A percentile compares a stretch with the other conserved stretches of the same genome.
Evolutionary conservation across 2,888 invertebrate genomes (phyloP).

Genomic region (Pyrrhosoma nymphula): DNA sequence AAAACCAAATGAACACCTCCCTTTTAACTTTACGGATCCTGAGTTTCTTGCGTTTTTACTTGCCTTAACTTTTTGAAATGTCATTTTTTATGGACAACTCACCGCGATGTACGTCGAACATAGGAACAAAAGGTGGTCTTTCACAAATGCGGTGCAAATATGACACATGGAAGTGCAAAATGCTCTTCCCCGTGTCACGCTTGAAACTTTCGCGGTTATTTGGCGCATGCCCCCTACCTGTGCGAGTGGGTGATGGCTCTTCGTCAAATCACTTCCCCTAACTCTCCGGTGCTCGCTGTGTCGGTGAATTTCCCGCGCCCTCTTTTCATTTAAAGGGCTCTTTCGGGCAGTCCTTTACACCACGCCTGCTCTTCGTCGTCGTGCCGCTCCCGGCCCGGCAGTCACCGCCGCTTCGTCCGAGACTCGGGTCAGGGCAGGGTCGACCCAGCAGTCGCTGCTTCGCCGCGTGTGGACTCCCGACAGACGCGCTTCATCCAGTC

Average conservation of each 20-base stretch:
- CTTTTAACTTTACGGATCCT: too few relatives aligned
- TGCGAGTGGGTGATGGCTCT: conserved; percentile 8
- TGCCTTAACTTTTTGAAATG: too few relatives aligned
- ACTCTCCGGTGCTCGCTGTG: not conserved
- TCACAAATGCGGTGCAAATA: too few relatives aligned
- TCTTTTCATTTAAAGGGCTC: conserved; percentile 3
- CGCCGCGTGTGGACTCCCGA: not conserved
- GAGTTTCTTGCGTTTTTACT: too few relatives aligned
- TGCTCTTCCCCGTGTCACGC: too few relatives aligned
- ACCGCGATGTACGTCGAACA: too few relatives aligned
- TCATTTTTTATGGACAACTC: too few relatives aligned
- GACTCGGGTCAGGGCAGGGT: not conserved
- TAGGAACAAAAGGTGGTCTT: too few relatives aligned
- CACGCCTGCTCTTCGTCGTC: not conserved
- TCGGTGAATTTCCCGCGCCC: not conserved
- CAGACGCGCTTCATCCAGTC: not conserved
- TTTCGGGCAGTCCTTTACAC: not conserved
- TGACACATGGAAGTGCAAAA: too few relatives aligned
- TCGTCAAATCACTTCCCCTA: conserved; percentile 7
- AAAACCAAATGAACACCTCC: too few relatives aligned
- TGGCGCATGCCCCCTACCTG: not conserved
- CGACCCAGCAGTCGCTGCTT: not conserved
- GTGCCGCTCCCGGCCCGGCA: not conserved
- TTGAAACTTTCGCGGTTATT: conserved; percentile 1
- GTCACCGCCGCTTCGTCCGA: not conserved